Percentiles rank a stretch among this genome's conserved stretches.
Evolutionary conservation across 1,140 invertebrate genomes (phyloP).

Genomic region (Megalopta genalis): DNA sequence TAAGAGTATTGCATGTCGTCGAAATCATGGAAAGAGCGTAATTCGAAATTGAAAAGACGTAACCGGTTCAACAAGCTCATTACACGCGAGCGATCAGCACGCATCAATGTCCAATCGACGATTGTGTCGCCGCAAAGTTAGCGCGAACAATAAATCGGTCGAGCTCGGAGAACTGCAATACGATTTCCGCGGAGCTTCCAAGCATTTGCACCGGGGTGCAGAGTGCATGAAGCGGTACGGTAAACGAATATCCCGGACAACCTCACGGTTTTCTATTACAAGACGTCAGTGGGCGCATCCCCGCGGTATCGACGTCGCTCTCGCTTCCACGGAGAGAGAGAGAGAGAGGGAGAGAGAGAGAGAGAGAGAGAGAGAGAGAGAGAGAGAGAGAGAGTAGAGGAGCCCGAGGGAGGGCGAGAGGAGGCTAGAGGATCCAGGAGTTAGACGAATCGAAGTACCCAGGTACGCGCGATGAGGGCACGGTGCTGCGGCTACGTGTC

Average conservation of each 20-base stretch:
- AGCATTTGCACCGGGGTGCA: no score
- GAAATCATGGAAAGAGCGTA: not conserved
- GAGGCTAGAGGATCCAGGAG: not conserved
- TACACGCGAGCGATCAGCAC: not conserved
- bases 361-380: slow-evolving; percentile 1
- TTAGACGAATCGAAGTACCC: slow-evolving; percentile 32
- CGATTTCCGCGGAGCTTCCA: not conserved
- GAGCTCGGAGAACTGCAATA: not conserved
- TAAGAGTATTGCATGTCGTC: no score
- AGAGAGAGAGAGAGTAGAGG: not conserved
- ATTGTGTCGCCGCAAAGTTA: no score
- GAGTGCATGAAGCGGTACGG: not conserved
- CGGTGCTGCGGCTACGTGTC: slow-evolving; percentile 61
- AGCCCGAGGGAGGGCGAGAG: no score
- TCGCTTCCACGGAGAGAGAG: not conserved
- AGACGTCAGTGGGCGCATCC: not conserved
- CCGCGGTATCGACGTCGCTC: no score
- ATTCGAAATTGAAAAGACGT: not conserved
- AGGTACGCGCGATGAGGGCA: slow-evolving; percentile 53
- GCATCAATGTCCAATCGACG: not conserved
- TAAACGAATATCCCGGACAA: not conserved
- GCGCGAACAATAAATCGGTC: no score
- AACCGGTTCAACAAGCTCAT: not conserved
- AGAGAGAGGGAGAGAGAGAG: not conserved
- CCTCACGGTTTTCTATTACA: not conserved